These are phyloP conservation scores for Ceratitis capitata DNA, from an alignment of 1,140 invertebrate genomes.

Conservation along the genomic window DNA sequence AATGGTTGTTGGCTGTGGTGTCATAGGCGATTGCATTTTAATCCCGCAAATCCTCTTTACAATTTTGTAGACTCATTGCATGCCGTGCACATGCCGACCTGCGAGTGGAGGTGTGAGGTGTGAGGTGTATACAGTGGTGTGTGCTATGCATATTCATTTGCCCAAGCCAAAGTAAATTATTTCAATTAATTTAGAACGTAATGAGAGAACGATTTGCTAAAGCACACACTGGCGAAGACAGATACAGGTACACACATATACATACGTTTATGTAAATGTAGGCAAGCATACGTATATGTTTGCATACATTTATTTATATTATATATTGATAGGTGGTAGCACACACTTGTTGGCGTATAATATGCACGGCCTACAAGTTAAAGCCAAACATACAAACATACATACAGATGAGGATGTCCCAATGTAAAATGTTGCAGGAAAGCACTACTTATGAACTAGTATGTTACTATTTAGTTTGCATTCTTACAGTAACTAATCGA, in stretches of 20 bases:
- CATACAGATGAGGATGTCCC: neutral
- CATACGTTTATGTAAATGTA: neutral
- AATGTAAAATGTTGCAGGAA: too few relatives aligned
- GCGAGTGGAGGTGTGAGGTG: neutral
- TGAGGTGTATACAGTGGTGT: neutral
- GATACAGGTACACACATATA: neutral
- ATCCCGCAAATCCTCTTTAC: conserved; percentile 32
- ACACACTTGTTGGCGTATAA: neutral
- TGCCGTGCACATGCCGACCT: too few relatives aligned
- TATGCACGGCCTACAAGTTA: neutral
- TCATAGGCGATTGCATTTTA: conserved; percentile 24
- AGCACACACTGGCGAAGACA: neutral
- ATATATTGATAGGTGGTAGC: neutral
- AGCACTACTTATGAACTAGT: too few relatives aligned
- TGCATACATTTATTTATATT: too few relatives aligned
- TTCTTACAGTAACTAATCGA: too few relatives aligned
- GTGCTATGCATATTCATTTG: conserved; percentile 8
- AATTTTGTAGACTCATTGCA: neutral
- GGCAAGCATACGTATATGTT: neutral
- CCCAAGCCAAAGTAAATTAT: conserved; percentile 10
- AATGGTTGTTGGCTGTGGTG: neutral
- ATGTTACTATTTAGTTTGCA: too few relatives aligned
- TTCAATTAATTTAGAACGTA: conserved; percentile 35
- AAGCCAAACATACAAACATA: conserved; percentile 3
- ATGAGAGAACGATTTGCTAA: conserved; percentile 14